phyloP scores from a whole-genome alignment of 2,888 invertebrate species.

The Carabus problematicus region DNA sequence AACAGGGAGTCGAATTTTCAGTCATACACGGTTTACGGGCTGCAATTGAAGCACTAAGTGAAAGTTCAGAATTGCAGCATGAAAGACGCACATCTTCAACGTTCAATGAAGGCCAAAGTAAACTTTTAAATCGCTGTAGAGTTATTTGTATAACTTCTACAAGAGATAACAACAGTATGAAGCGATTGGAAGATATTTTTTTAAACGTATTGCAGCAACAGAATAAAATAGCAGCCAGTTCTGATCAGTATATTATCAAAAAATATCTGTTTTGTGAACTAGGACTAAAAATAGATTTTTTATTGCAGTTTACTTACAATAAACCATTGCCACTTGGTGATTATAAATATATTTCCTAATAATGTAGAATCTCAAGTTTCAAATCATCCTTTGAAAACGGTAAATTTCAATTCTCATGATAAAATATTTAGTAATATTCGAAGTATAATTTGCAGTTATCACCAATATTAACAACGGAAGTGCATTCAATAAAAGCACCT shows the following conservation, averaged over 20 bases:
- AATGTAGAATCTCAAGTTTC: constrained; percentile 80
- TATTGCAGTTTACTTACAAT: constrained; percentile 73
- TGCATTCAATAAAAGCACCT: constrained; percentile 80
- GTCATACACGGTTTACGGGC: constrained; percentile 85
- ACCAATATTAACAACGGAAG: constrained; percentile 76
- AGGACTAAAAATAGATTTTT: constrained; percentile 30
- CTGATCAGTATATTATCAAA: constrained; percentile 64
- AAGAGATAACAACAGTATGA: constrained; percentile 85
- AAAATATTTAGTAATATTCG: constrained; percentile 32
- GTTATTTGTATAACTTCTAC: constrained; percentile 92
- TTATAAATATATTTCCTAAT: constrained; percentile 87
- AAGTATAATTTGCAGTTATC: constrained; percentile 65
- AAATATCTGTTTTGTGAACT: not conserved
- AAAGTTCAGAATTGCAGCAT: constrained; percentile 79
- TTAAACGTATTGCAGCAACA: constrained; percentile 81
- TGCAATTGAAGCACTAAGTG: constrained; percentile 85
- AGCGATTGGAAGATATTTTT: constrained; percentile 86
- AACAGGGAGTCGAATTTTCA: constrained; percentile 70
- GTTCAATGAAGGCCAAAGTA: constrained; percentile 58
- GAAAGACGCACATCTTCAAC: constrained; percentile 62
- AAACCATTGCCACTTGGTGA: constrained; percentile 87
- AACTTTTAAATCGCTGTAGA: constrained; percentile 69
- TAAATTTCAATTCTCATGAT: constrained; percentile 54
- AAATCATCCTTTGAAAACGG: constrained; percentile 73
- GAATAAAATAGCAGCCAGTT: constrained; percentile 72